Percentiles rank a stretch among this genome's conserved stretches.
Conservation (phyloP, 2,888 invertebrate species). For the Lycocerus yunnanus region DNA sequence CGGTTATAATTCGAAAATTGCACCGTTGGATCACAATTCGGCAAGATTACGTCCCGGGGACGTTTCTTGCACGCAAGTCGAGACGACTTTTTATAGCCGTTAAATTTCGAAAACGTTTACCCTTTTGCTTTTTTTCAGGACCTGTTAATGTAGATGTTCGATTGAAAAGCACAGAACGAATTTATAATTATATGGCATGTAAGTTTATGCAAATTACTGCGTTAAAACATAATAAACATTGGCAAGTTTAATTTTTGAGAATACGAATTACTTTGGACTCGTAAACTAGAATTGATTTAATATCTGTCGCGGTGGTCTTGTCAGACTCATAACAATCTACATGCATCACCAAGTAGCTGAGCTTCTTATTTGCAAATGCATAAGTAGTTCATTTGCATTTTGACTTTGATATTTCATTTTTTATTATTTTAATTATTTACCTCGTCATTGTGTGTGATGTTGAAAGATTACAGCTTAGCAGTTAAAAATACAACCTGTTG, state of each 20-base stretch:
- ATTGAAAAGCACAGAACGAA: background rate
- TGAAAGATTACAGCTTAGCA: background rate
- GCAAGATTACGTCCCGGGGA: background rate
- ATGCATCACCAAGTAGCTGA: constrained; percentile 26
- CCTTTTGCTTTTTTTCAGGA: background rate
- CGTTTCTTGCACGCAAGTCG: background rate
- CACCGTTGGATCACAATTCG: background rate
- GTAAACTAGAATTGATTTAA: constrained; percentile 22
- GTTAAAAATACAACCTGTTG: background rate
- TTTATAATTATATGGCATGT: background rate
- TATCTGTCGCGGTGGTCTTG: constrained; percentile 31
- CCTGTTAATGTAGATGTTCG: background rate
- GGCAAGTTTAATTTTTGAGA: background rate
- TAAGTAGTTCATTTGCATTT: constrained; percentile 35
- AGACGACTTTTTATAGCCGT: background rate
- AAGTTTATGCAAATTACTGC: background rate
- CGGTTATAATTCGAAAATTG: background rate
- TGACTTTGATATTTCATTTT: constrained; percentile 15
- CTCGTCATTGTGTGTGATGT: background rate
- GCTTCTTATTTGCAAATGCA: constrained; percentile 33
- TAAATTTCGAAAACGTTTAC: background rate
- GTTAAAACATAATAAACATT: background rate
- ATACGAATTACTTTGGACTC: background rate
- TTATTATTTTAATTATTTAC: background rate
- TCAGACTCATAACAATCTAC: constrained; percentile 25